Evolutionary conservation across 2,888 invertebrate genomes (phyloP).

Genomic region (Leucania comma): DNA sequence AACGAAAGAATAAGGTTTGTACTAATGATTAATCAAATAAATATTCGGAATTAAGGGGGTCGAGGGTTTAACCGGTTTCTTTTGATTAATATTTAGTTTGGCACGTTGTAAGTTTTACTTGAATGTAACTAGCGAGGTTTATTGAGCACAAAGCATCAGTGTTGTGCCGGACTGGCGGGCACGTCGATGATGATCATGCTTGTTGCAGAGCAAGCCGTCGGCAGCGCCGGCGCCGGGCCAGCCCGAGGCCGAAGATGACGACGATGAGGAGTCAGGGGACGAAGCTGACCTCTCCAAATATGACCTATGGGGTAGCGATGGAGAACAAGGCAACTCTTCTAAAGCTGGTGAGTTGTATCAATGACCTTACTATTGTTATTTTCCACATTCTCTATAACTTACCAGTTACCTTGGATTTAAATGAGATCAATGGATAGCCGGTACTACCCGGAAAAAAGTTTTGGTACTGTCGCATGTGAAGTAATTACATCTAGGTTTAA

Average conservation of each 20-base stretch:
- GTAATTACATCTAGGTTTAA: neutral
- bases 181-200: constrained; percentile 36
- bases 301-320: constrained; percentile 94
- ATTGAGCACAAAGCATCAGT: constrained; percentile 15
- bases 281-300: constrained; percentile 94
- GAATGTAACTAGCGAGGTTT: constrained; percentile 1
- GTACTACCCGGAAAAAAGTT: neutral
- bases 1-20: constrained; percentile 86
- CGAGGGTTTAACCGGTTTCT: constrained; percentile 19
- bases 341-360: constrained; percentile 74
- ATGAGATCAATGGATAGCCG: neutral
- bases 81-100: constrained; percentile 11
- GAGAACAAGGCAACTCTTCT: constrained; percentile 84
- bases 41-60: constrained; percentile 21
- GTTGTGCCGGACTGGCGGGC: constrained; percentile 9
- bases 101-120: constrained; percentile 4
- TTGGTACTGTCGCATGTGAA: neutral
- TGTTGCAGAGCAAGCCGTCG: constrained; percentile 82
- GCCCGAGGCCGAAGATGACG: constrained; percentile 89
- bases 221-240: constrained; percentile 40
- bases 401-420: no score
- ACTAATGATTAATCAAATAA: constrained; percentile 60
- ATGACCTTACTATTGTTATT: constrained; percentile 15
- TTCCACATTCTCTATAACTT: no score
- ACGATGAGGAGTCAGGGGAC: constrained; percentile 91